Evolutionary conservation across 1,140 invertebrate genomes (phyloP), one percentile per base, ranked within the genome.

Genomic region (Lepidostoma basale): DNA sequence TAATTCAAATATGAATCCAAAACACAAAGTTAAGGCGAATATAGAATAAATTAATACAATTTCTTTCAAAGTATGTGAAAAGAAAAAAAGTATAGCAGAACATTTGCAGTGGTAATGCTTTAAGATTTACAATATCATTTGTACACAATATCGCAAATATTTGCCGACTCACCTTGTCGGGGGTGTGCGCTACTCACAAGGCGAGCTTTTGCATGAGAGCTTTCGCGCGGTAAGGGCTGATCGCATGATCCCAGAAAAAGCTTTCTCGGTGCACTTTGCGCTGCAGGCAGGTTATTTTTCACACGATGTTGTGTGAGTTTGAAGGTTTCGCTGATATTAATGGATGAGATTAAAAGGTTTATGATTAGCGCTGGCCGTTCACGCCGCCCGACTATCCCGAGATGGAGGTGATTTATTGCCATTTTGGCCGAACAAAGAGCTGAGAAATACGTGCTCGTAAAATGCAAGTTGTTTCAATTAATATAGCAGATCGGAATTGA

Each of bases 241-340:
- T 40, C 39, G 56, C 39, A 40, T 60, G 56, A 60, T 60, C 39
- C 23, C 36, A 36, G 4, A 25, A 42, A 33, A 60, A 60, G 20
- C 36, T 28, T 26, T 26, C 54, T 36, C 52, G 26, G 14, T 16
- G 14, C 25, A 18, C 16, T 33, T n/a, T n/a, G n/a, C n/a, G 36
- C 22, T 23, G 45, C 18, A 23, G 26, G 56, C 56, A 42, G 56
- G 56, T 40, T 40, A 64, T 64, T 64, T 64, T 64, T 64, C 62
- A 64, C 62, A 39, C 58, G 23, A 22, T 36, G 62, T 49, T 64
- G 28, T 49, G 45, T 64, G 56, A 40, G 54, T 60, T 60, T 59
- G 64, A 60, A 67, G 44, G 64, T 44, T 36, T 47, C 26, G 5
- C 14, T 25, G 64, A 59, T 67, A 67, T 67, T 67, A 67, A 67